phyloP scores from a whole-genome alignment of 2,888 invertebrate species.

The Mermis nigrescens region DNA sequence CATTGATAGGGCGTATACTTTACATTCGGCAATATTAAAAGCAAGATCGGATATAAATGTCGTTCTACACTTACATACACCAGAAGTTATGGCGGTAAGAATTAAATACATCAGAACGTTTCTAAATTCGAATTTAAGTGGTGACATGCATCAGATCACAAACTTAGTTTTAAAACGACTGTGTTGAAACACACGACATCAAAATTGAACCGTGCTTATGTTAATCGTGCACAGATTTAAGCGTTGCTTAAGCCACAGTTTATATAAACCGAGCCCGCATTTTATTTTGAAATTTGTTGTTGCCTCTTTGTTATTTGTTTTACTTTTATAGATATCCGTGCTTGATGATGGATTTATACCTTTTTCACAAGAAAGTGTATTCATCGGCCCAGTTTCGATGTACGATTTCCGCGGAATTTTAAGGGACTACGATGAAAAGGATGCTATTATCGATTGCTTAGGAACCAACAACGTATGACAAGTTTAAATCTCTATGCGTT shows the following conservation, averaged over 20 bases:
- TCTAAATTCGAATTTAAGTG: too few relatives aligned
- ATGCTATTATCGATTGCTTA: conserved; percentile 66
- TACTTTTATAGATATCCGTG: conserved; percentile 50
- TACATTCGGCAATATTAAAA: conserved; percentile 88
- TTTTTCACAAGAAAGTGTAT: conserved; percentile 71
- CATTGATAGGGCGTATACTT: conserved; percentile 63
- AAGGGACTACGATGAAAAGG: conserved; percentile 47
- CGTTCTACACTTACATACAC: conserved; percentile 78
- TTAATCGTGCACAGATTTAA: too few relatives aligned
- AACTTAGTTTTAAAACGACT: conserved; percentile 10
- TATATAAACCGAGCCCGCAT: too few relatives aligned
- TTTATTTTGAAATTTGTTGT: too few relatives aligned
- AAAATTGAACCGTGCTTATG: too few relatives aligned
- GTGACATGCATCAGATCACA: too few relatives aligned
- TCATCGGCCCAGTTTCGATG: conserved; percentile 67
- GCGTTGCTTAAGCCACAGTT: too few relatives aligned
- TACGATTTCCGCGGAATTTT: conserved; percentile 48
- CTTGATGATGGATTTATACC: conserved; percentile 71
- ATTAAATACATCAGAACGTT: too few relatives aligned
- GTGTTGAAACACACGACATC: not conserved
- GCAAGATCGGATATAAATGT: conserved; percentile 91
- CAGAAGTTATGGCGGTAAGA: conserved; percentile 60
- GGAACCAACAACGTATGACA: conserved; percentile 55
- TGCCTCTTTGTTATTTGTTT: too few relatives aligned
- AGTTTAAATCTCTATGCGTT: too few relatives aligned